These are phyloP conservation scores for Numenius phaeopus DNA, from an alignment of 2,797 vertebrate species.

Conservation along the genomic window DNA sequence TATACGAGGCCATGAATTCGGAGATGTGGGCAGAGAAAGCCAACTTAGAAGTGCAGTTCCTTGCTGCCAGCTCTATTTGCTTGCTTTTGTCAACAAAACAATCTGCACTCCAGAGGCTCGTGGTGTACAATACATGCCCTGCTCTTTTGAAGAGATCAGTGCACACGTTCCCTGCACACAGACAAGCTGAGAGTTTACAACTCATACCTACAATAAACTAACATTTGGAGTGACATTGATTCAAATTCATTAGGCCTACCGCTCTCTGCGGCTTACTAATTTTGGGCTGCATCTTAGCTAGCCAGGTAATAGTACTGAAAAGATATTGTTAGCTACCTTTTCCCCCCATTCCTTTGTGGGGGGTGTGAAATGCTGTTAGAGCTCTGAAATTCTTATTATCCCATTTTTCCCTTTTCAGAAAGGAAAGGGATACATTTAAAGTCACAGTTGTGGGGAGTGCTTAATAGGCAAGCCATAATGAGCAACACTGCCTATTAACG, in stretches of 20 bases:
- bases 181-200: background rate
- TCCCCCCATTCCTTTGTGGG: too few relatives aligned
- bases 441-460: fast-evolving
- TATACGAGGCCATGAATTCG: fast-evolving
- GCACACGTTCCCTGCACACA: background rate
- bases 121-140: fast-evolving
- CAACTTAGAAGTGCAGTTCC: background rate
- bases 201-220: background rate
- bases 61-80: background rate
- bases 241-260: background rate
- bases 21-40: background rate
- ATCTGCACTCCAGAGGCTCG: background rate
- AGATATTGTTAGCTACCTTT: too few relatives aligned
- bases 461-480: fast-evolving
- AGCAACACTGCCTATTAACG: fast-evolving
- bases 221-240: background rate
- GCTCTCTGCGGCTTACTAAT: background rate
- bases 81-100: background rate
- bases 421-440: background rate
- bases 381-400: background rate
- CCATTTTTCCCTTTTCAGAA: background rate
- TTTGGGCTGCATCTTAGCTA: background rate
- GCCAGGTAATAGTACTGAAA: too few relatives aligned
- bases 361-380: background rate
- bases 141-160: background rate